Evolutionary conservation across 2,888 invertebrate genomes (phyloP), one percentile per base, ranked within the genome.

Genomic region (Craniophora ligustri): DNA sequence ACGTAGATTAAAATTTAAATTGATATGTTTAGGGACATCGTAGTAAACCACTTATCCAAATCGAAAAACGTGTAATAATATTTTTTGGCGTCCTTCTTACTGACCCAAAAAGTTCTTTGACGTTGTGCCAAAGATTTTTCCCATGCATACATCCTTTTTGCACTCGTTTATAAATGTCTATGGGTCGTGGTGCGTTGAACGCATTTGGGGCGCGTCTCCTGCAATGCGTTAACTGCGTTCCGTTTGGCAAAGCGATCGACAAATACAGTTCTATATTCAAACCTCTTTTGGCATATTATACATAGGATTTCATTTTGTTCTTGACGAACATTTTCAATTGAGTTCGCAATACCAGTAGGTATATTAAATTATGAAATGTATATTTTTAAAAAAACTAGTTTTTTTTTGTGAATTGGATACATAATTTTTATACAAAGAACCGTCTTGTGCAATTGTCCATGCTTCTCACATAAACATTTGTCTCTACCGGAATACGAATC

Each of bases 161-260:
- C 10, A 8, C n/a, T 11, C 6, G 10, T 5, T 35, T 45, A 26
- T 39, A 7, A 31, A 11, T 41, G 6, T 56, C 14, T 6, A 2
- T 38, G 26, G 6, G n/a, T 26, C 8, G 10, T 7, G 36, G n/a
- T 42, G 53, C 23, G 14, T 47, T 13, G 34, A 50, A 54, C 59
- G 56, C 63, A 59, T 49, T 16, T 47, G 26, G 61, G 72, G 51
- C 69, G 51, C 5, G 44, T 18, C 51, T 58, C 50, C 72, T 72
- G 72, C 72, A 72, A 62, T 72, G 72, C 72, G 72, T 69, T 61
- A 30, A 31, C 57, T 28, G 53, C 51, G 30, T 30, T 53, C 7
- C 14, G 26, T 38, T 39, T 6, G 67, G 59, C 56, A 64, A 59
- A 47, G 23, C 56, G 36, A 53, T 55, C 56, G 50, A 42, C 42